Evolutionary conservation across 2,888 invertebrate genomes (phyloP).

Genomic region (Phanerotoma sp.): DNA sequence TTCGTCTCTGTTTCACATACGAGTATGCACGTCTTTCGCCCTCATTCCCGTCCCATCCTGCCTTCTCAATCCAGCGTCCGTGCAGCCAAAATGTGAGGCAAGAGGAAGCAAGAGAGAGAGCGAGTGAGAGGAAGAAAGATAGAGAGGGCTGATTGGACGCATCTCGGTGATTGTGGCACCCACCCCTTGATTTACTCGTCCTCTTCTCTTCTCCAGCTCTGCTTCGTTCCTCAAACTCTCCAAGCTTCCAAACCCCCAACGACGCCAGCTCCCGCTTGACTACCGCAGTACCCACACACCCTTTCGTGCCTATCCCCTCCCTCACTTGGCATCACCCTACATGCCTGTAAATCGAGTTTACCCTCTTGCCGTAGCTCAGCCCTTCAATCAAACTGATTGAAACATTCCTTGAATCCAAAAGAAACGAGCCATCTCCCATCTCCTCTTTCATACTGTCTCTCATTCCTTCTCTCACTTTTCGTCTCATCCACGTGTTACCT

Average conservation of each 20-base stretch:
- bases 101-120: too few species aligned
- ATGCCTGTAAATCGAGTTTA: conserved; percentile 58
- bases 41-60: conserved; percentile 21
- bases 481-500: conserved; percentile 16
- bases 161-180: conserved; percentile 57
- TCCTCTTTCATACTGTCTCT: conserved; percentile 29
- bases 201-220: conserved; percentile 24
- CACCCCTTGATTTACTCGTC: conserved; percentile 36
- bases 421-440: conserved; percentile 52
- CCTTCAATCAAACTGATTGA: conserved; percentile 59
- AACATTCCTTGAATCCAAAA: conserved; percentile 59
- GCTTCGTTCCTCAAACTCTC: conserved; percentile 18
- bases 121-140: conserved; percentile 41
- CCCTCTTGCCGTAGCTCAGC: conserved; percentile 57
- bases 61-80: conserved; percentile 27
- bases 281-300: conserved; percentile 31
- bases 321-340: conserved; percentile 39
- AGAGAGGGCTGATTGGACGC: conserved; percentile 56
- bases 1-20: not conserved
- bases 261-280: conserved; percentile 30
- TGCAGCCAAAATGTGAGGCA: conserved; percentile 44
- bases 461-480: conserved; percentile 25
- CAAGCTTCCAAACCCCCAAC: conserved; percentile 32
- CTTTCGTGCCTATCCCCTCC: conserved; percentile 22
- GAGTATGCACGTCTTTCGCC: not conserved